A percentile compares a stretch with the other conserved stretches of the same genome.
These are phyloP conservation scores for Lasioglossum morio DNA, from an alignment of 2,888 invertebrate species.

Conservation along the genomic window DNA sequence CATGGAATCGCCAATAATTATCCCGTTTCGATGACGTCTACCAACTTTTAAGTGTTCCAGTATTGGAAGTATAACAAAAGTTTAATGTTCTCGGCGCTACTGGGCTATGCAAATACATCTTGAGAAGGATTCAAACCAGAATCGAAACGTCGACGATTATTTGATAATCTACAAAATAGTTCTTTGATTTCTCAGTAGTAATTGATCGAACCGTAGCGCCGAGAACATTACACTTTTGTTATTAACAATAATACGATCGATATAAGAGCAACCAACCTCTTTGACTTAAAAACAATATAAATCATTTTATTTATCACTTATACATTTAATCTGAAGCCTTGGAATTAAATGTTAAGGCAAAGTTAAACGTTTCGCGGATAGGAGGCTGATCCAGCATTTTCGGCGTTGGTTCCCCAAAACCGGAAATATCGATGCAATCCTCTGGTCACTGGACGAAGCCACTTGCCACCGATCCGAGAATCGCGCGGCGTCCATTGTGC, in stretches of 20 bases:
- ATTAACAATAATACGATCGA: no score
- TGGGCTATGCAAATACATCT: no score
- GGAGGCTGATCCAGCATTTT: background rate
- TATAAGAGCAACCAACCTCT: no score
- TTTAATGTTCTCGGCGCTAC: no score
- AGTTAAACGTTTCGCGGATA: background rate
- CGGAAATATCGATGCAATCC: background rate
- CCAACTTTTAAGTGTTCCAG: slow-evolving; percentile 7
- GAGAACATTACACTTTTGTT: no score
- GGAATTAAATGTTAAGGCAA: background rate
- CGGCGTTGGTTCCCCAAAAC: background rate
- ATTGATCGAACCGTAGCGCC: no score
- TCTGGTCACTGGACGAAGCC: slow-evolving; percentile 15
- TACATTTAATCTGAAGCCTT: background rate
- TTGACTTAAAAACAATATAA: background rate
- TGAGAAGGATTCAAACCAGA: no score
- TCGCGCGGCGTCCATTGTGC: slow-evolving; percentile 48
- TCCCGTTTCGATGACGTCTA: slow-evolving; percentile 24
- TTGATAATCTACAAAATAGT: no score
- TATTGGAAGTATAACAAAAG: no score
- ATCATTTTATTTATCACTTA: background rate
- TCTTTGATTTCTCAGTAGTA: no score
- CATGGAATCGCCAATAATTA: slow-evolving; percentile 44
- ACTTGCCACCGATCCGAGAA: slow-evolving; percentile 54
- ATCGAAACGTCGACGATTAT: no score